Percentiles rank a stretch among this genome's conserved stretches.
phyloP scores from a whole-genome alignment of 2,113 vertebrate species.

The Casuarius casuarius region DNA sequence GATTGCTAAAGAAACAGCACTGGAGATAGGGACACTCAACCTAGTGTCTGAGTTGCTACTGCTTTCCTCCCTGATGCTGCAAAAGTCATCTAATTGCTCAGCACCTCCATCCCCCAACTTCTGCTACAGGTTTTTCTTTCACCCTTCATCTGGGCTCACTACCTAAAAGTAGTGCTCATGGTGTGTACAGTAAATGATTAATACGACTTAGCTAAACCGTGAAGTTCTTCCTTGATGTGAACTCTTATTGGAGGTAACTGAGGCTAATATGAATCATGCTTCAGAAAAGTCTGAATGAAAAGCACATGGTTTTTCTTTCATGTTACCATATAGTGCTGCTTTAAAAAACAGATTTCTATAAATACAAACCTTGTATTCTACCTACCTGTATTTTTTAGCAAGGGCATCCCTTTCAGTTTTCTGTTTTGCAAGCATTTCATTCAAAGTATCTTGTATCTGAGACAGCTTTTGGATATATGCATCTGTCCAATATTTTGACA shows the following conservation, averaged over 20 bases:
- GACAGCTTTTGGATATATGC: slow-evolving; percentile 45
- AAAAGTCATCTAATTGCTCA: not conserved
- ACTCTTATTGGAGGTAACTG: not conserved
- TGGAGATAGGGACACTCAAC: not conserved
- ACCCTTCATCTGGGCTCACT: not conserved
- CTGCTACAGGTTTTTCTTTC: not conserved
- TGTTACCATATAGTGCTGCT: rapidly evolving
- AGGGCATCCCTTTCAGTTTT: slow-evolving; percentile 76
- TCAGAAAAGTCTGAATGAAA: not conserved
- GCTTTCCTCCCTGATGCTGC: not conserved
- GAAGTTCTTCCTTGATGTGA: not conserved
- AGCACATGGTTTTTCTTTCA: not conserved
- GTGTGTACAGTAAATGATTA: not conserved
- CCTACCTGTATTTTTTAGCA: slow-evolving; percentile 81
- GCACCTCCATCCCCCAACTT: not conserved
- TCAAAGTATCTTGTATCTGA: slow-evolving; percentile 73
- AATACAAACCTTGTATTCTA: not conserved
- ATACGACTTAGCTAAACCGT: not conserved
- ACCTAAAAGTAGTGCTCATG: not conserved
- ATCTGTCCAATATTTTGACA: slow-evolving; percentile 54
- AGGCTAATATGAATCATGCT: not conserved
- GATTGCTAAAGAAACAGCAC: not conserved
- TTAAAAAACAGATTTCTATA: not conserved
- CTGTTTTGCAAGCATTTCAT: slow-evolving; percentile 74
- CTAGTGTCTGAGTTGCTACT: not conserved